phyloP scores from a whole-genome alignment of 2,797 vertebrate species.

The Sparus aurata region DNA sequence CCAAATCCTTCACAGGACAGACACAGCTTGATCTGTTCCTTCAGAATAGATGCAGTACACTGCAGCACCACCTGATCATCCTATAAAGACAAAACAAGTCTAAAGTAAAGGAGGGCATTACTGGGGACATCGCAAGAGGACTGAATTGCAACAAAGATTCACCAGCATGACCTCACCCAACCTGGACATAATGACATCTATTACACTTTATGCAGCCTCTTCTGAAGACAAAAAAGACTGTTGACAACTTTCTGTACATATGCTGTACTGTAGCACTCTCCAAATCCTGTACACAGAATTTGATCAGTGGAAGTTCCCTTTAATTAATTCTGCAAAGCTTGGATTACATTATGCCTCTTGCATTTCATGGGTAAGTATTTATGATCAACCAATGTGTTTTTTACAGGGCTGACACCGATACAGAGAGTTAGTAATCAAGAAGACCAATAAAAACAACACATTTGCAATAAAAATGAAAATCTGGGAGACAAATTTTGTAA shows the following conservation, averaged over 20 bases:
- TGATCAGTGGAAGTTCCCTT: neutral
- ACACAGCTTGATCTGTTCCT: slow-evolving; percentile 94
- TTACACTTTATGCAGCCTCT: neutral
- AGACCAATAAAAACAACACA: no score
- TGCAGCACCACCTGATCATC: slow-evolving; percentile 94
- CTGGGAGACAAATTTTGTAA: no score
- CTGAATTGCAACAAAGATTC: neutral
- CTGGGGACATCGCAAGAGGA: neutral
- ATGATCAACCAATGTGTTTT: no score
- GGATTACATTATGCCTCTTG: slow-evolving; percentile 9
- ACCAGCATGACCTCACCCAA: no score
- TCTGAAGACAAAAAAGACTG: neutral
- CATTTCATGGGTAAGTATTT: neutral
- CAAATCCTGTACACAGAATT: neutral
- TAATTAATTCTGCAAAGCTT: neutral
- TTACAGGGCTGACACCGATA: no score
- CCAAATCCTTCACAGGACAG: slow-evolving; percentile 95
- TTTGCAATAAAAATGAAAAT: no score
- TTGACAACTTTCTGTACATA: neutral
- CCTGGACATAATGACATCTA: neutral
- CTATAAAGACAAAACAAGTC: slow-evolving; percentile 67
- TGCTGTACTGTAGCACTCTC: no score
- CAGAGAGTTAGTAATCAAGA: no score
- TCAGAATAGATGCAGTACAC: slow-evolving; percentile 92
- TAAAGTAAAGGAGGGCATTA: neutral